Percentiles rank a stretch among this genome's conserved stretches.
phyloP scores from a whole-genome alignment of 2,113 vertebrate genomes.

The Trichechus manatus region DNA sequence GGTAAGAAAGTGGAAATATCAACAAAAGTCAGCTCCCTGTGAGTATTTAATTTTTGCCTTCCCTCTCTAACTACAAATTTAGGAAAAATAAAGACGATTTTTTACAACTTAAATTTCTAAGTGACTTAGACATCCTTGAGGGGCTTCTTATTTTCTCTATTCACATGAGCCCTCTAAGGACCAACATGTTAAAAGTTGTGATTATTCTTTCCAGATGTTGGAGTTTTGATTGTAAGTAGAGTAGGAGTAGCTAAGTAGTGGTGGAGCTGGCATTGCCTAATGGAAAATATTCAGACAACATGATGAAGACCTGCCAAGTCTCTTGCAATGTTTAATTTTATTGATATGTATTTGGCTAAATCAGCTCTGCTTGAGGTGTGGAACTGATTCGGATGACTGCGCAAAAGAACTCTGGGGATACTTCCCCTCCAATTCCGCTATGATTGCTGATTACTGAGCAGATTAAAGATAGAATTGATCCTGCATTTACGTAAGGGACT shows the following conservation, averaged over 20 bases:
- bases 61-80: slow-evolving; percentile 2
- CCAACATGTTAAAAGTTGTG: slow-evolving; percentile 64
- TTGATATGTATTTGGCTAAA: slow-evolving; percentile 71
- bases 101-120: slow-evolving; percentile 74
- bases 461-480: not conserved
- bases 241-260: slow-evolving; percentile 69
- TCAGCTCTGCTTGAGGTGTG: slow-evolving; percentile 55
- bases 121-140: slow-evolving; percentile 61
- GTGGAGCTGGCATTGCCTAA: slow-evolving; percentile 63
- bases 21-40: slow-evolving; percentile 1
- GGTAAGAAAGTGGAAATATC: not conserved
- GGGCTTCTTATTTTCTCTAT: slow-evolving; percentile 60
- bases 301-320: slow-evolving; percentile 63
- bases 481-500: not conserved
- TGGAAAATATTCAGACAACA: slow-evolving; percentile 81
- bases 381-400: slow-evolving; percentile 53
- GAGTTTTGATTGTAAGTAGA: slow-evolving; percentile 74
- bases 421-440: not conserved
- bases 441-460: not conserved
- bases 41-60: not conserved
- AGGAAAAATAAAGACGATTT: not conserved
- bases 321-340: slow-evolving; percentile 74
- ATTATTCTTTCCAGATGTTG: slow-evolving; percentile 81
- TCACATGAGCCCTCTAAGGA: slow-evolving; percentile 68
- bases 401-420: not conserved